Percentiles rank a stretch among this genome's conserved stretches.
phyloP scores from a whole-genome alignment of 2,113 vertebrate genomes.

The Sula dactylatra region DNA sequence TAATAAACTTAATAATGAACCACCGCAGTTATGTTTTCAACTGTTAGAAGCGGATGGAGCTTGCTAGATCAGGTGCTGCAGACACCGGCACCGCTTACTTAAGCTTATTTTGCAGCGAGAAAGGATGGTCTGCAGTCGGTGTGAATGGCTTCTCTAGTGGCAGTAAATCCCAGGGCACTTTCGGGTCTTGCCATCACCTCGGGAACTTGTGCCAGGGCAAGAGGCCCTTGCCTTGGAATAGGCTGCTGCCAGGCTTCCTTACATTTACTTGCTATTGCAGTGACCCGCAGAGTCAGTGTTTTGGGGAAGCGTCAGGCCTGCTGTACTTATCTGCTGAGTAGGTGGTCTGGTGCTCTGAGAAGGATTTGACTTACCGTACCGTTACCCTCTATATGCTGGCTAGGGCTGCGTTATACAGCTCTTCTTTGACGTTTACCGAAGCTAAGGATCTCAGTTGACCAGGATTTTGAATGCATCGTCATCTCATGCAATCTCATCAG shows the following conservation, averaged over 20 bases:
- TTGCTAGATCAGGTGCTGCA: fast-evolving
- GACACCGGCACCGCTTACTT: fast-evolving
- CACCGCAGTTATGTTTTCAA: fast-evolving
- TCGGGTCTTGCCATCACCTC: not conserved
- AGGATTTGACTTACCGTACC: not conserved
- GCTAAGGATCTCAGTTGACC: not conserved
- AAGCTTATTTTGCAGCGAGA: fast-evolving
- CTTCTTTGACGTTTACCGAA: not conserved
- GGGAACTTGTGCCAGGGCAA: not conserved
- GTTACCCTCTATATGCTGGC: not conserved
- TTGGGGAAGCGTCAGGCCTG: not conserved
- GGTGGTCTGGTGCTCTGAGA: not conserved
- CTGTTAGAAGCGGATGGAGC: not conserved
- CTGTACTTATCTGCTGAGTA: not conserved
- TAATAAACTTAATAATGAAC: not conserved
- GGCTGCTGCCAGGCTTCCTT: not conserved
- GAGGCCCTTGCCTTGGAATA: not conserved
- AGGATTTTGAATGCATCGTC: not conserved
- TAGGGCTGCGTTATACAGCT: not conserved
- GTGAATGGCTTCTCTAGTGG: fast-evolving
- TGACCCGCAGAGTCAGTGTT: not conserved
- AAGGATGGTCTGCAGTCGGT: not conserved
- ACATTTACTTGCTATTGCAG: not conserved
- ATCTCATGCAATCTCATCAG: fast-evolving
- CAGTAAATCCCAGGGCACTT: not conserved